Base-by-base conservation (phyloP, 2,113 vertebrate species). In the Tychaedon coryphoeus region DNA sequence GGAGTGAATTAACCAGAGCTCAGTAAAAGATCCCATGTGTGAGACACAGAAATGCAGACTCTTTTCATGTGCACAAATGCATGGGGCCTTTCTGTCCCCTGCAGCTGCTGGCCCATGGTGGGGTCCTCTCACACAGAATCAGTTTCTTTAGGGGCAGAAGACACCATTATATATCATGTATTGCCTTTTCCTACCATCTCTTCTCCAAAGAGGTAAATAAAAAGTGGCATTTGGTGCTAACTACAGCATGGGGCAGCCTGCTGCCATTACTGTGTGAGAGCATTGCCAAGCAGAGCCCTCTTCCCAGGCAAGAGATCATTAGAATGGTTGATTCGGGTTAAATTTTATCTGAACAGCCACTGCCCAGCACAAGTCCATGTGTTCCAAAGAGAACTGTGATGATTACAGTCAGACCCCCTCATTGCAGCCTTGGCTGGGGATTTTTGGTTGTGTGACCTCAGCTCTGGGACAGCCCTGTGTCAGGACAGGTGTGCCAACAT, bases 91-190 rank as follows among this genome's bases (percentile, higher is more conserved):
- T 64, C 71, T 61, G n/a, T 19, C 19, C 19, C 9, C 20, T 58
- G n/a, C 60, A 66, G 65, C 58, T 84, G 42, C 9, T 71, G 47
- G 42, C 25, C 33, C 56, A 20, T 16, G 12, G 11, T 58, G 43
- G 12, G 6, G 4, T 34, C 33, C 40, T 71, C 18, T 40, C 31
- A 47, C 14, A 40, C 4, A 20, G 16, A 40, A 50, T 28, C 38
- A 12, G 16, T 26, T 50, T 92, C 33, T 36, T 54, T 34, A 79
- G 54, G 50, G 12, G 3, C 1, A 1, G 24, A 75, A 75, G 34
- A 62, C 29, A 31, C 1, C 0, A 26, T 16, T 36, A 40, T 9
- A 8, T 47, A 40, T 42, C 20, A 40, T 1, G 0, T 17, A 24
- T 14, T 36, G 12, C 12, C 34, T 71, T 78, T 38, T 71, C 43